A percentile compares a stretch with the other conserved stretches of the same genome.
These are phyloP conservation scores for Muscicapa adusta DNA, from an alignment of 2,113 vertebrate genomes.

Conservation along the genomic window DNA sequence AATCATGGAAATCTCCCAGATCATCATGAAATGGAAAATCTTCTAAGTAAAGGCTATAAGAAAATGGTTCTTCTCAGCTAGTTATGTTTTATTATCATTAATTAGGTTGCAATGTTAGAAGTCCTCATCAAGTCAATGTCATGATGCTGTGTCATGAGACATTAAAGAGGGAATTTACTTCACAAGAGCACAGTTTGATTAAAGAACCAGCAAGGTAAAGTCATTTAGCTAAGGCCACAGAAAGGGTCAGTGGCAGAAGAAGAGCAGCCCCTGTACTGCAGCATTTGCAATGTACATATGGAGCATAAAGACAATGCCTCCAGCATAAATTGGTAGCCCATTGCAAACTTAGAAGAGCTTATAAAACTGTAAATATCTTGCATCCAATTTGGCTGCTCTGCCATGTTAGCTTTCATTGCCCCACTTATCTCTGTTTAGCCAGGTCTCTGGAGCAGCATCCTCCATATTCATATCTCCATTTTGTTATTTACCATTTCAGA, in stretches of 20 bases:
- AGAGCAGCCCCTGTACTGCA: background rate
- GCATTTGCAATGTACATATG: background rate
- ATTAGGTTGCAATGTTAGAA: background rate
- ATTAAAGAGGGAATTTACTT: background rate
- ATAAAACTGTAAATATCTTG: background rate
- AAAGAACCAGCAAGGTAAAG: background rate
- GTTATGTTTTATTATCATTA: background rate
- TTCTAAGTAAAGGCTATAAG: background rate
- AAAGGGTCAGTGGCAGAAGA: background rate
- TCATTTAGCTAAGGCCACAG: background rate
- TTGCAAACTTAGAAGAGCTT: background rate
- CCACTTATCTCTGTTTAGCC: accelerated
- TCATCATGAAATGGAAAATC: background rate
- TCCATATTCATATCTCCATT: background rate
- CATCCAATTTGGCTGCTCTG: background rate
- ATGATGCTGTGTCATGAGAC: background rate
- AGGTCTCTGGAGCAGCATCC: background rate
- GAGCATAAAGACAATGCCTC: background rate
- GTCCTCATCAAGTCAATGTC: background rate
- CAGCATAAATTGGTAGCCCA: background rate
- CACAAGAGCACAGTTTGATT: background rate
- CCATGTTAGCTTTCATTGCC: background rate
- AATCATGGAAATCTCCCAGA: background rate
- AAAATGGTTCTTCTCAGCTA: background rate
- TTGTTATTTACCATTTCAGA: background rate